phyloP scores from a whole-genome alignment of 1,140 invertebrate genomes.

The Drosophila littoralis region DNA sequence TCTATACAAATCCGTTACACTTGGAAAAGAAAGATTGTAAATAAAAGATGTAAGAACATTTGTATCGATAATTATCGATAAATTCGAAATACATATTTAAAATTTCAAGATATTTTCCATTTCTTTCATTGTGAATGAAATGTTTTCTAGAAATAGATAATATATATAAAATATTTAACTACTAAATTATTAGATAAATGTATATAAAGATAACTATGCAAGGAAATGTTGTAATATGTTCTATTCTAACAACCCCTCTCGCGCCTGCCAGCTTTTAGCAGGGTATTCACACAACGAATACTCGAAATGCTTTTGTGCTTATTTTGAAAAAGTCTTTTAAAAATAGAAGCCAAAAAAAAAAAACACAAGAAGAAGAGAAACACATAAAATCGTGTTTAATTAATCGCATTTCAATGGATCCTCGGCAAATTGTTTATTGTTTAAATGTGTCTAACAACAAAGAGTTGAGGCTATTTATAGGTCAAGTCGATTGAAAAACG shows the following conservation, averaged over 20 bases:
- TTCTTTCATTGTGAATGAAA: too few relatives aligned
- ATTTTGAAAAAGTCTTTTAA: slow-evolving; percentile 16
- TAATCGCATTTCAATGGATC: slow-evolving; percentile 44
- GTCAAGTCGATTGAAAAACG: slow-evolving; percentile 13
- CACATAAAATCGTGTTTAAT: slow-evolving; percentile 25
- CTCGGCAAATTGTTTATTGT: slow-evolving; percentile 48
- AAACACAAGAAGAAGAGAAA: slow-evolving; percentile 3
- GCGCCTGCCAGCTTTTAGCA: neutral
- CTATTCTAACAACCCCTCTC: neutral
- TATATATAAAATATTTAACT: too few relatives aligned
- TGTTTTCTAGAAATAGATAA: too few relatives aligned
- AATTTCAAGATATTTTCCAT: too few relatives aligned
- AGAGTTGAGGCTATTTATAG: slow-evolving; percentile 40
- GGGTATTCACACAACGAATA: slow-evolving; percentile 5
- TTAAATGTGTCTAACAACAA: neutral
- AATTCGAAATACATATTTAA: too few relatives aligned
- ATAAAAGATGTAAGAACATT: too few relatives aligned
- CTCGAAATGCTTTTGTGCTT: slow-evolving; percentile 2
- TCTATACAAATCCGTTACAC: too few relatives aligned
- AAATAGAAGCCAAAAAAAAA: slow-evolving; percentile 18
- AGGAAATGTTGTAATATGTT: too few relatives aligned
- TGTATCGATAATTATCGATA: too few relatives aligned
- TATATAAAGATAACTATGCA: too few relatives aligned
- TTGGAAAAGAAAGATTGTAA: too few relatives aligned
- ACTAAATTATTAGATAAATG: too few relatives aligned